These are phyloP conservation scores for Notolepis coatsorum DNA, from an alignment of 2,797 vertebrate species.

Conservation along the genomic window DNA sequence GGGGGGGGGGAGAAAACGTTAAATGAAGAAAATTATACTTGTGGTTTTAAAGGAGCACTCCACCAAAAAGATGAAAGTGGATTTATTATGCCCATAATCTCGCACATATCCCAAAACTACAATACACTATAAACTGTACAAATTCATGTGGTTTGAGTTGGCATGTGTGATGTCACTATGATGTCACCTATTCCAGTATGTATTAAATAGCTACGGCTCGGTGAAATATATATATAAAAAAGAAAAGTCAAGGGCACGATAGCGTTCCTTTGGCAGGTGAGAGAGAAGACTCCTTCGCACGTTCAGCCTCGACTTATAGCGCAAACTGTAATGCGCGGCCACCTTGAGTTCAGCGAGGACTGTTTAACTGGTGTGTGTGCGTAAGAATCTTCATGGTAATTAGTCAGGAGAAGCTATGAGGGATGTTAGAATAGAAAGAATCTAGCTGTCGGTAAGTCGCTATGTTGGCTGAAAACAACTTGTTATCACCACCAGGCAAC, in stretches of 20 bases:
- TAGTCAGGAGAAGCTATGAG: conserved; percentile 6
- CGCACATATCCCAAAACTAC: too few species aligned
- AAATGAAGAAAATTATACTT: too few species aligned
- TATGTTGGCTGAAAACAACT: conserved; percentile 26
- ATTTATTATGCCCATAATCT: too few species aligned
- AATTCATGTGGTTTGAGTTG: too few species aligned
- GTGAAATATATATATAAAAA: neutral
- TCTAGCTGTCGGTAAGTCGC: conserved; percentile 24
- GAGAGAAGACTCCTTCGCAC: neutral
- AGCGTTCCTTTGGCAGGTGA: neutral
- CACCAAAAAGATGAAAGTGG: too few species aligned
- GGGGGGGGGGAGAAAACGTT: too few species aligned
- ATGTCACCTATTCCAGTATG: too few species aligned
- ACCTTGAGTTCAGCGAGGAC: conserved; percentile 4
- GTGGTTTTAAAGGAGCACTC: too few species aligned
- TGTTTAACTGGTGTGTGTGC: neutral
- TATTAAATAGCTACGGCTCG: too few species aligned
- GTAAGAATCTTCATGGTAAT: neutral
- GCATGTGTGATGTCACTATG: too few species aligned
- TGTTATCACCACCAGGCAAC: conserved; percentile 55
- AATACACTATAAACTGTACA: too few species aligned
- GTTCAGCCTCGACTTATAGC: neutral
- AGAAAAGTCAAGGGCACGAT: neutral
- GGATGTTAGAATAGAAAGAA: conserved; percentile 31
- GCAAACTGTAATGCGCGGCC: conserved; percentile 4